A percentile compares a stretch with the other conserved stretches of the same genome.
phyloP scores from a whole-genome alignment of 2,888 invertebrate species.

The Drosophila heteroneura region DNA sequence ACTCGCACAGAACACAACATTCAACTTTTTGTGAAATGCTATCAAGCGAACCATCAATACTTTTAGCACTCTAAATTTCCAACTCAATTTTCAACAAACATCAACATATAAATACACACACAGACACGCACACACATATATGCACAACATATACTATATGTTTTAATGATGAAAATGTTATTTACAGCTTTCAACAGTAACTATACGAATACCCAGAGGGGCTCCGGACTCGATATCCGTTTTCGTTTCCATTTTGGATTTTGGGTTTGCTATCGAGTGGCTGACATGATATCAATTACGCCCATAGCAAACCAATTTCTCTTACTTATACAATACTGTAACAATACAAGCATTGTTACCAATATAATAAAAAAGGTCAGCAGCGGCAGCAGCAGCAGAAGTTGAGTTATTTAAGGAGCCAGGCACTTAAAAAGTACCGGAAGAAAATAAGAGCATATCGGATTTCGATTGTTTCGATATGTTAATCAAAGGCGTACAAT shows the following conservation, averaged over 20 bases:
- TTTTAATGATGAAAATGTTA: constrained; percentile 75
- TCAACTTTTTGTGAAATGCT: constrained; percentile 45
- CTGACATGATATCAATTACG: constrained; percentile 72
- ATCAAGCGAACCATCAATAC: constrained; percentile 71
- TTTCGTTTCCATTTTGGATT: constrained; percentile 23
- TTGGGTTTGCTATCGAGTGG: constrained; percentile 35
- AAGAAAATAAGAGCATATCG: constrained; percentile 39
- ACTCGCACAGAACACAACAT: constrained; percentile 40
- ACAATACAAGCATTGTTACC: constrained; percentile 2
- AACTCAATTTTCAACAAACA: constrained; percentile 63
- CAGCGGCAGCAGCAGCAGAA: neutral
- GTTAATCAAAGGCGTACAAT: constrained; percentile 32
- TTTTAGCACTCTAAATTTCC: constrained; percentile 72
- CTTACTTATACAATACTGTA: constrained; percentile 41
- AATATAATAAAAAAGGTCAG: constrained; percentile 48
- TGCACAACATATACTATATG: constrained; percentile 38
- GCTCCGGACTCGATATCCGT: constrained; percentile 6
- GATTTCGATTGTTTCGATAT: constrained; percentile 32
- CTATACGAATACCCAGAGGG: constrained; percentile 31
- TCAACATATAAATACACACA: constrained; percentile 13
- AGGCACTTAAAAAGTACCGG: constrained; percentile 41
- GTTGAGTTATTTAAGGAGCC: constrained; percentile 30
- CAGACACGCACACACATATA: constrained; percentile 4
- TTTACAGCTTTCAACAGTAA: constrained; percentile 68
- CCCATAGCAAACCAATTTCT: constrained; percentile 69